These are phyloP conservation scores for Parazoanthus swiftii DNA, from an alignment of 92 coral and sea anemone species.

Conservation along the genomic window DNA sequence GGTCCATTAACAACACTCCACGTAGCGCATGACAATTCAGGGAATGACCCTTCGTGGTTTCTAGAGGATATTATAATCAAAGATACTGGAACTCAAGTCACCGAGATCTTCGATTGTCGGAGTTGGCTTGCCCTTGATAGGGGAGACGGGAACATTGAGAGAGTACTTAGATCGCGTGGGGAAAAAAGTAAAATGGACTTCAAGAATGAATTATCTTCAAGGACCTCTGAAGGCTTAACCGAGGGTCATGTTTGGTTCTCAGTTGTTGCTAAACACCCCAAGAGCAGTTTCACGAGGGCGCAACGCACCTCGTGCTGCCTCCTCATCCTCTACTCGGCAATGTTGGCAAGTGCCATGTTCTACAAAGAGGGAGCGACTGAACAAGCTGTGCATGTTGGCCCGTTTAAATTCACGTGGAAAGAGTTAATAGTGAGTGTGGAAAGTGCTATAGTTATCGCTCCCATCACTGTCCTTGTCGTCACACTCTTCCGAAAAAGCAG, in stretches of 20 bases:
- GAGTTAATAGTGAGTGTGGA: slow-evolving; percentile 47
- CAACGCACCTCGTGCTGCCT: slow-evolving; percentile 54
- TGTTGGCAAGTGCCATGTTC: slow-evolving; percentile 61
- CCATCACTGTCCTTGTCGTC: slow-evolving; percentile 40
- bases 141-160: slow-evolving; percentile 51
- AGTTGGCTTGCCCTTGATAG: slow-evolving; percentile 59
- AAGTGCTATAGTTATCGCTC: slow-evolving; percentile 39
- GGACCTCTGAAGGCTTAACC: slow-evolving; percentile 34
- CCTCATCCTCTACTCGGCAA: slow-evolving; percentile 36
- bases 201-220: slow-evolving; percentile 33
- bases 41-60: slow-evolving; percentile 47
- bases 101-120: slow-evolving; percentile 34
- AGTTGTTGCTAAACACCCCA: slow-evolving; percentile 50
- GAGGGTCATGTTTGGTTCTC: slow-evolving; percentile 59
- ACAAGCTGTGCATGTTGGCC: slow-evolving; percentile 45
- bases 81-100: not conserved
- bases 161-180: not conserved
- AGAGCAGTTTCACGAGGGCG: slow-evolving; percentile 39
- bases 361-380: slow-evolving; percentile 31
- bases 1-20: slow-evolving; percentile 48
- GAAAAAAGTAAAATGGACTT: not conserved
- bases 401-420: slow-evolving; percentile 46
- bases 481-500: slow-evolving; percentile 44
- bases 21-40: slow-evolving; percentile 54
- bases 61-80: slow-evolving; percentile 33